Conservation (phyloP, 2,888 invertebrate genomes). For the Eulithis testata region DNA sequence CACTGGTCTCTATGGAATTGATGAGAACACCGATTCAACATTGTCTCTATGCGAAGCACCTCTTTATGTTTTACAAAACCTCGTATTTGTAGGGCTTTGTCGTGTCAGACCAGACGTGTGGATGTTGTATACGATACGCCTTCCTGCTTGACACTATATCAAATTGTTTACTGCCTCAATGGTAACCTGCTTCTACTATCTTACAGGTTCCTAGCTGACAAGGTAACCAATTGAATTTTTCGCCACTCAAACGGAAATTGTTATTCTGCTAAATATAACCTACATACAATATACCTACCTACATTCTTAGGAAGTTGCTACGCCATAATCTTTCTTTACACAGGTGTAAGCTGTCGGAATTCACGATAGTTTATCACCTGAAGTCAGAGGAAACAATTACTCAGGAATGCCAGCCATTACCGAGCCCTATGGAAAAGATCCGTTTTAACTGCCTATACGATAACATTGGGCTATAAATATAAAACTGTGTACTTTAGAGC, state of each 20-base stretch:
- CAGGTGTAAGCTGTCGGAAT: conserved; percentile 13
- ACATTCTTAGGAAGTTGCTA: not conserved
- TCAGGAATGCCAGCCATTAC: conserved; percentile 38
- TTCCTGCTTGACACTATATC: conserved; percentile 6
- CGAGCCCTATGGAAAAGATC: conserved; percentile 38
- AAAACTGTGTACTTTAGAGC: conserved; percentile 56
- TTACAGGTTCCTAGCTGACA: no score
- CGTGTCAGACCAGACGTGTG: not conserved
- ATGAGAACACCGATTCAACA: not conserved
- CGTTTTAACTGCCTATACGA: conserved; percentile 45
- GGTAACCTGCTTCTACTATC: no score
- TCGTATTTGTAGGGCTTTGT: conserved; percentile 1
- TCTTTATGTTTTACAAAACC: not conserved
- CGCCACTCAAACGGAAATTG: conserved; percentile 12
- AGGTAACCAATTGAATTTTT: not conserved
- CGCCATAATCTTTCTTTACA: conserved; percentile 5
- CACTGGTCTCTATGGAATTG: conserved; percentile 26
- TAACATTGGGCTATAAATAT: conserved; percentile 58
- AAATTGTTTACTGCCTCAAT: conserved; percentile 11
- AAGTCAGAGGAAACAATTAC: conserved; percentile 35
- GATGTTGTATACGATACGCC: not conserved
- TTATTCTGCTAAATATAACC: conserved; percentile 4
- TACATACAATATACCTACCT: no score
- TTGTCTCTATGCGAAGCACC: not conserved
- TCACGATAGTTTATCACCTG: conserved; percentile 17